Conservation (phyloP, 1,140 invertebrate genomes). For the Phenacoccus solenopsis region DNA sequence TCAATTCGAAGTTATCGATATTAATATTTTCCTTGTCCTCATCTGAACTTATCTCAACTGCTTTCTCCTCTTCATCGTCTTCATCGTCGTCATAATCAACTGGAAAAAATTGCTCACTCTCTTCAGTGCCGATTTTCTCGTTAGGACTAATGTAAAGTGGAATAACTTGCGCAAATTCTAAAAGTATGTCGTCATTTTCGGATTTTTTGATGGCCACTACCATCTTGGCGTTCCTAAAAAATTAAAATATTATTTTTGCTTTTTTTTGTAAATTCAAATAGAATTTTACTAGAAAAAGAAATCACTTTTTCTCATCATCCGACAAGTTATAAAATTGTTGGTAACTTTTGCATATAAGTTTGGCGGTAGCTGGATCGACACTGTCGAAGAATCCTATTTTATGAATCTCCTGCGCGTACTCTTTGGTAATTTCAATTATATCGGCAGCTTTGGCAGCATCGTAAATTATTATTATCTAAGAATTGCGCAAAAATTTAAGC, state of each 20-base stretch:
- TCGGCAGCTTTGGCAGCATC: neutral
- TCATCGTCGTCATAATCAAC: conserved; percentile 13
- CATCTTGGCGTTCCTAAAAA: conserved; percentile 24
- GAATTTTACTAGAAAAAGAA: neutral
- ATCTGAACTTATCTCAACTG: neutral
- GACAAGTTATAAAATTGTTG: neutral
- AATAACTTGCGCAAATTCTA: conserved; percentile 26
- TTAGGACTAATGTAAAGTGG: conserved; percentile 30
- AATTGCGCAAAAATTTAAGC: neutral
- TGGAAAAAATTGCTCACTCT: conserved; percentile 27
- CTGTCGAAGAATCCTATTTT: conserved; percentile 27
- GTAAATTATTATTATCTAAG: neutral
- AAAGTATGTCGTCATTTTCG: conserved; percentile 26
- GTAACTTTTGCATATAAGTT: conserved; percentile 19
- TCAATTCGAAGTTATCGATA: neutral
- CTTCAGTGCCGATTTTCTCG: conserved; percentile 25
- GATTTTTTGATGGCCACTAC: conserved; percentile 27
- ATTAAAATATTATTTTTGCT: neutral
- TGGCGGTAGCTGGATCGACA: conserved; percentile 24
- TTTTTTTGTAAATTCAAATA: too few species aligned
- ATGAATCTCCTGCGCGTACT: neutral
- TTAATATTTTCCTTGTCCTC: neutral
- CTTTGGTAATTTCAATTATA: neutral
- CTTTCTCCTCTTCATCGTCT: conserved; percentile 18
- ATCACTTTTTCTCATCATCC: neutral